Conservation (phyloP, 1,140 invertebrate genomes). For the Lepidostoma basale region DNA sequence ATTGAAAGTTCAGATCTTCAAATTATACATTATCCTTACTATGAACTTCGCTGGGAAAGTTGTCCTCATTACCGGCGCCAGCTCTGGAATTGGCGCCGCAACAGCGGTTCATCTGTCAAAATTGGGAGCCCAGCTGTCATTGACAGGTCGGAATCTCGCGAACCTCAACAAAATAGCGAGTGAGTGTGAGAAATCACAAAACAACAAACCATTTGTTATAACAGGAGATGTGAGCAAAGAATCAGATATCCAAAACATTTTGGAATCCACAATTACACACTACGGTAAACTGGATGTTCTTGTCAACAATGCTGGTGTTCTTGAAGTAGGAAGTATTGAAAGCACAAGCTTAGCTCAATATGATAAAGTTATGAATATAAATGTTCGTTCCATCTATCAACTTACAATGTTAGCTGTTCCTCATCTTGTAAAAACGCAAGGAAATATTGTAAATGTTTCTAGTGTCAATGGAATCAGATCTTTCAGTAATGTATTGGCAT, state of each 20-base stretch:
- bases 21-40: too few relatives aligned
- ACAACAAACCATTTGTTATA: constrained; percentile 52
- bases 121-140: constrained; percentile 70
- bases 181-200: constrained; percentile 53
- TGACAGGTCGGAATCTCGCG: constrained; percentile 77
- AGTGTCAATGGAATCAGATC: constrained; percentile 85
- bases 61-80: constrained; percentile 78
- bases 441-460: constrained; percentile 89
- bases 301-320: constrained; percentile 87
- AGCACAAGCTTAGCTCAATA: constrained; percentile 82
- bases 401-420: constrained; percentile 85
- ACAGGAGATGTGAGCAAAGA: constrained; percentile 76
- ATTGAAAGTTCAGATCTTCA: too few relatives aligned
- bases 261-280: constrained; percentile 72
- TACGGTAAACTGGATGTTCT: constrained; percentile 78
- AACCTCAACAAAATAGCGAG: constrained; percentile 62
- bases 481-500: constrained; percentile 78
- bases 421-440: constrained; percentile 80
- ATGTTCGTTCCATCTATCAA: constrained; percentile 84
- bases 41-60: constrained; percentile 74
- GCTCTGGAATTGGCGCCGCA: constrained; percentile 85
- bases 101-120: constrained; percentile 79
- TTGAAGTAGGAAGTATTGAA: constrained; percentile 83
- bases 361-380: constrained; percentile 83
- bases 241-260: constrained; percentile 72